Percentiles rank a stretch among this genome's conserved stretches.
Conservation (phyloP, 2,113 vertebrate genomes). For the Ascaphus truei region DNA sequence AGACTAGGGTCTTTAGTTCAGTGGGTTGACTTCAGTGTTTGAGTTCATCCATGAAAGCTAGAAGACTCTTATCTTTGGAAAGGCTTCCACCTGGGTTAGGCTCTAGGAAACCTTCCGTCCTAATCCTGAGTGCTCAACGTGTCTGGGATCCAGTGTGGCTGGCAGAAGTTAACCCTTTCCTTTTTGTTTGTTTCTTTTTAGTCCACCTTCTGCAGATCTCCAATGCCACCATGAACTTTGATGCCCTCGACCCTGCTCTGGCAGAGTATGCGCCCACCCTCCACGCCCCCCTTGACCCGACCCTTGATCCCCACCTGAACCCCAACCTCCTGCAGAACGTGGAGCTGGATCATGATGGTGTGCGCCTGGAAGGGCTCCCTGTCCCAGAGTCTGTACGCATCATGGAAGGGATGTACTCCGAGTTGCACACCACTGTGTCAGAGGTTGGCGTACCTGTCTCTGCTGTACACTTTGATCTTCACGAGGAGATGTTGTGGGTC, state of each 20-base stretch:
- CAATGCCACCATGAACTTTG: constrained; percentile 88
- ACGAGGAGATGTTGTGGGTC: constrained; percentile 95
- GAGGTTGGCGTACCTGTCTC: constrained; percentile 91
- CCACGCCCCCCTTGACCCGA: constrained; percentile 70
- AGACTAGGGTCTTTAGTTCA: no score
- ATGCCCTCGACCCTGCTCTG: constrained; percentile 80
- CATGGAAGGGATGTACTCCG: constrained; percentile 94
- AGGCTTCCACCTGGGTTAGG: no score
- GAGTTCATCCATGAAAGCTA: no score
- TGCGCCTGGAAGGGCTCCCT: constrained; percentile 65
- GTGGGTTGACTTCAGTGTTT: no score
- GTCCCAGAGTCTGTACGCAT: constrained; percentile 80
- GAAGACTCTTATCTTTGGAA: no score
- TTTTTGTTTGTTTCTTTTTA: no score
- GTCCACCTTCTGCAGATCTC: constrained; percentile 9
- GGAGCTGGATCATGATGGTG: constrained; percentile 80
- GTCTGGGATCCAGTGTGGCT: no score
- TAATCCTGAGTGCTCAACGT: no score
- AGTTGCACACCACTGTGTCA: constrained; percentile 87
- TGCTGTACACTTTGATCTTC: constrained; percentile 86
- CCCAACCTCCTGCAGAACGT: constrained; percentile 80
- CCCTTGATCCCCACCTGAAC: constrained; percentile 82
- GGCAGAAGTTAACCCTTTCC: neutral
- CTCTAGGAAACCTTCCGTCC: no score
- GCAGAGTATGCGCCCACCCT: constrained; percentile 75